Evolutionary conservation across 2,113 vertebrate species (phyloP).

Genomic region (Sturnus vulgaris): DNA sequence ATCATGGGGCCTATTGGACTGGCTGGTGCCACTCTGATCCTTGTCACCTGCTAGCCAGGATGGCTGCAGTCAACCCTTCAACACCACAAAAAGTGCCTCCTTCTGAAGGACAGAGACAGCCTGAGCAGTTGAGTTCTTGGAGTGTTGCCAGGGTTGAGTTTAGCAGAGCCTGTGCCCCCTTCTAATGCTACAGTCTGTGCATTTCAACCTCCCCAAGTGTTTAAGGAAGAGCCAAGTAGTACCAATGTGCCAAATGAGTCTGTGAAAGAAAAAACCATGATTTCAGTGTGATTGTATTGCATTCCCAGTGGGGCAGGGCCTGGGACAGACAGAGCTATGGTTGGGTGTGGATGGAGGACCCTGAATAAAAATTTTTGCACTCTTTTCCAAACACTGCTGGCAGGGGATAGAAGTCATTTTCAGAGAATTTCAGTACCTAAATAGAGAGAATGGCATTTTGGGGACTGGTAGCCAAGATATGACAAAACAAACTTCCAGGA

Average conservation of each 20-base stretch:
- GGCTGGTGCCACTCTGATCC: not conserved
- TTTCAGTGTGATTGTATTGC: not conserved
- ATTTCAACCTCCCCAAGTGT: not conserved
- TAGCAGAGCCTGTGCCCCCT: not conserved
- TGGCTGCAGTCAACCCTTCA: not conserved
- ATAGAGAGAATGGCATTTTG: not conserved
- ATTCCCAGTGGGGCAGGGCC: not conserved
- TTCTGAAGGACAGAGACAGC: constrained; percentile 17
- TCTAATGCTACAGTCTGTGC: not conserved
- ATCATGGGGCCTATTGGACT: not conserved
- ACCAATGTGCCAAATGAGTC: constrained; percentile 50
- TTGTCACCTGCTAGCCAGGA: not conserved
- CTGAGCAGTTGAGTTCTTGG: not conserved
- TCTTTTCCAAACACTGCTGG: not conserved
- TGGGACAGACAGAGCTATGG: not conserved
- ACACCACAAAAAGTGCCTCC: constrained; percentile 18
- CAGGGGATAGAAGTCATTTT: not conserved
- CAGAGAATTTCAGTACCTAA: not conserved
- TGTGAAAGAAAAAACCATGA: not conserved
- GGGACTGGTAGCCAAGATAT: not conserved
- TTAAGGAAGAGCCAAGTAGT: not conserved
- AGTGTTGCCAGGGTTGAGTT: not conserved
- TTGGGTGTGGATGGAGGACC: not conserved
- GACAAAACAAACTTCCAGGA: not conserved
- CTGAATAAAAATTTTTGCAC: not conserved